phyloP scores from a whole-genome alignment of 2,113 vertebrate species.

The Speoplatyrhinus poulsoni region DNA sequence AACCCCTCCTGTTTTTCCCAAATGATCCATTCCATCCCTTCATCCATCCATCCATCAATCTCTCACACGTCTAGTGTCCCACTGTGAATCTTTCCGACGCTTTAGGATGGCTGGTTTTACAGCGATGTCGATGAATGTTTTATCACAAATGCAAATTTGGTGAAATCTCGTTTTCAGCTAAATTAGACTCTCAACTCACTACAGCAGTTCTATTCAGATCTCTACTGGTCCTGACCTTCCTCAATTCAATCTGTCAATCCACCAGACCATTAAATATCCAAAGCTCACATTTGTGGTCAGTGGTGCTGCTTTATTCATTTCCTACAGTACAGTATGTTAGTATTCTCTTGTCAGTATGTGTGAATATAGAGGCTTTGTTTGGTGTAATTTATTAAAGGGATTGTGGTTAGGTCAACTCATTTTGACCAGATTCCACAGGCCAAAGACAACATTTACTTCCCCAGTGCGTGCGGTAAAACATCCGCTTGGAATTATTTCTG shows the following conservation, averaged over 20 bases:
- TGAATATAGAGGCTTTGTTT: too few relatives aligned
- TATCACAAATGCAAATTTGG: slow-evolving; percentile 13
- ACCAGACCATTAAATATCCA: not conserved
- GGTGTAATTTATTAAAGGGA: too few relatives aligned
- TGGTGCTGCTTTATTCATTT: not conserved
- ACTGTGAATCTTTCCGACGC: slow-evolving; percentile 5
- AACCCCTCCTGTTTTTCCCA: not conserved
- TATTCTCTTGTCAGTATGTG: not conserved
- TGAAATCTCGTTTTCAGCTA: not conserved
- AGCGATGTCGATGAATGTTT: slow-evolving; percentile 57
- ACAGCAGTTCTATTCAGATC: not conserved
- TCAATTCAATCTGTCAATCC: not conserved
- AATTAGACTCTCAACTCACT: not conserved
- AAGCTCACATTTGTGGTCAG: not conserved
- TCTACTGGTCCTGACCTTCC: not conserved
- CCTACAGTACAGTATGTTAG: not conserved
- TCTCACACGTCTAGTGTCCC: slow-evolving; percentile 3
- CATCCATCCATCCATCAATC: not conserved
- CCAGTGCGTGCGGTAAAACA: too few relatives aligned
- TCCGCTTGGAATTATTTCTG: too few relatives aligned
- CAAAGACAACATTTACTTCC: too few relatives aligned
- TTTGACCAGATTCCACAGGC: too few relatives aligned
- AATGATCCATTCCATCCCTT: not conserved
- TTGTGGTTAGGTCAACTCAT: too few relatives aligned
- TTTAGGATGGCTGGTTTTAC: not conserved